These are phyloP conservation scores for Pristis pectinata DNA, from an alignment of 2,797 vertebrate species.

Conservation along the genomic window DNA sequence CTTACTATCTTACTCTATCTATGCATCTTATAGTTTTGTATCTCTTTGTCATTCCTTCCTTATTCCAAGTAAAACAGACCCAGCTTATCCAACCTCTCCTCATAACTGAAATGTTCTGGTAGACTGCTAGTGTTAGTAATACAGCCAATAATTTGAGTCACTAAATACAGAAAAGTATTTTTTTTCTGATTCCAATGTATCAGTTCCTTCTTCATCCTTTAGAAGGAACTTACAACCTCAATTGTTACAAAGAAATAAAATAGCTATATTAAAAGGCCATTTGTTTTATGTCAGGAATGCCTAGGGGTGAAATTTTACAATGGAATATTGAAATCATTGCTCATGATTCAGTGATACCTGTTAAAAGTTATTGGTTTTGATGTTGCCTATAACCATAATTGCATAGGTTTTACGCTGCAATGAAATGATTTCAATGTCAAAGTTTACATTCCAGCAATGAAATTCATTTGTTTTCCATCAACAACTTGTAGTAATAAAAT, in stretches of 20 bases:
- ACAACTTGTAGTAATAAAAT: background rate
- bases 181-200: background rate
- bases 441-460: background rate
- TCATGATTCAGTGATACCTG: background rate
- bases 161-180: background rate
- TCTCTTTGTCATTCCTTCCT: too few species aligned
- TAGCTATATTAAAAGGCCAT: background rate
- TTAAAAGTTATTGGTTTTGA: background rate
- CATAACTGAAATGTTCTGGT: too few species aligned
- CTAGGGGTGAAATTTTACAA: background rate
- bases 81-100: too few species aligned
- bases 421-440: background rate
- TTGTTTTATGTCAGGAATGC: background rate
- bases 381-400: background rate
- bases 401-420: background rate
- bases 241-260: background rate
- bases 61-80: too few species aligned
- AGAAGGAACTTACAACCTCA: background rate
- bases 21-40: too few species aligned
- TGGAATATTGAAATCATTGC: background rate
- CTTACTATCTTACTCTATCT: too few species aligned
- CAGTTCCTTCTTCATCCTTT: background rate
- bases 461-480: background rate
- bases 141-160: slow-evolving; percentile 5
- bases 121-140: background rate